phyloP scores from a whole-genome alignment of 2,797 vertebrate genomes.

The Girardinus metallicus region DNA sequence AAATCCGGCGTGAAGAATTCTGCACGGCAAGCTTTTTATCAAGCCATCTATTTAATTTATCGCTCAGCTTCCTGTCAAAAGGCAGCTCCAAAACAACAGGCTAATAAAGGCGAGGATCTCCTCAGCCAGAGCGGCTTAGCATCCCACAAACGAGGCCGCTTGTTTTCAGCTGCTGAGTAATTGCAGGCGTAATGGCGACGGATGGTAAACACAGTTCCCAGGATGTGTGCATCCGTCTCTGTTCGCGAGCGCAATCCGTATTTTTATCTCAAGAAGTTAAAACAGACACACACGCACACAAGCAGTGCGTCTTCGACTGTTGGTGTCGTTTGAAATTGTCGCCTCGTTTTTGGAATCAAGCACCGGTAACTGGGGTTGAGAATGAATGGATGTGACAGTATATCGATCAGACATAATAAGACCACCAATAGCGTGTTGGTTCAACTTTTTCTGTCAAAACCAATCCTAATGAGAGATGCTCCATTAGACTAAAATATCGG shows the following conservation, averaged over 20 bases:
- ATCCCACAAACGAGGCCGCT: conserved; percentile 62
- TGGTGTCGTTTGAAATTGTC: conserved; percentile 46
- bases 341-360: conserved; percentile 49
- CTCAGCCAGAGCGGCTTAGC: conserved; percentile 59
- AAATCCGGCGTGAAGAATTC: conserved; percentile 69
- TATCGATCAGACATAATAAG: background rate
- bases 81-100: conserved; percentile 69
- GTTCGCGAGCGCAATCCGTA: conserved; percentile 56
- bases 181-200: conserved; percentile 69
- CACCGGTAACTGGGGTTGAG: conserved; percentile 19
- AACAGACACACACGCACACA: conserved; percentile 7
- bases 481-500: background rate
- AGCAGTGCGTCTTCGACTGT: conserved; percentile 36
- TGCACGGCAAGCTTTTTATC: conserved; percentile 77
- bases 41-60: conserved; percentile 80
- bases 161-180: conserved; percentile 73
- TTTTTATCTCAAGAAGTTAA: conserved; percentile 47
- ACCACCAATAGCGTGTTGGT: background rate
- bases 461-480: background rate
- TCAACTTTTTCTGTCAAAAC: background rate
- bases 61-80: conserved; percentile 73
- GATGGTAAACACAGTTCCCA: conserved; percentile 65
- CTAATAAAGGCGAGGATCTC: conserved; percentile 71
- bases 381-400: conserved; percentile 29
- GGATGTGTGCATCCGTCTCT: conserved; percentile 61